Percentiles rank a stretch among this genome's conserved stretches.
phyloP scores from a whole-genome alignment of 2,113 vertebrate genomes.

The Oriolus oriolus region DNA sequence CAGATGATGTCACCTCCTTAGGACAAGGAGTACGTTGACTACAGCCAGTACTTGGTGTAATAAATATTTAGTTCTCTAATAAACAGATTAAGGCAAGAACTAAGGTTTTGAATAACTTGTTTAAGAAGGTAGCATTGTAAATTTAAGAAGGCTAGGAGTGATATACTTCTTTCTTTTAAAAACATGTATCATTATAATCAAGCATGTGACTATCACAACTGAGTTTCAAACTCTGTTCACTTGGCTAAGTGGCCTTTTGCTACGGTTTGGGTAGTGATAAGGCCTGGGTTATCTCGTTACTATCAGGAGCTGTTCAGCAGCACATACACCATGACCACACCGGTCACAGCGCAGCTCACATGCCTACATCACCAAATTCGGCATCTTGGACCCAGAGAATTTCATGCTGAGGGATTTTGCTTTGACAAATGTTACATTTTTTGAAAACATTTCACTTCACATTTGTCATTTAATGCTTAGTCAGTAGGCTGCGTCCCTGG shows the following conservation, averaged over 20 bases:
- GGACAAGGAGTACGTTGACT: background rate
- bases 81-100: background rate
- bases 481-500: background rate
- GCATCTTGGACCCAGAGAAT: background rate
- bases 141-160: background rate
- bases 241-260: background rate
- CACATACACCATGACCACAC: rapidly evolving
- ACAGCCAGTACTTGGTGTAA: background rate
- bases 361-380: rapidly evolving
- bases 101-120: background rate
- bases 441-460: background rate
- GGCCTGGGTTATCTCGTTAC: background rate
- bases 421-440: background rate
- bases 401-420: background rate
- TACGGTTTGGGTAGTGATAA: background rate
- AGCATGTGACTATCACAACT: background rate
- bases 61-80: background rate
- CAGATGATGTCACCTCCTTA: background rate
- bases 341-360: background rate
- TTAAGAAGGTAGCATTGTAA: background rate
- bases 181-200: background rate
- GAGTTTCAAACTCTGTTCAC: background rate
- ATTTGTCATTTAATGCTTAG: background rate
- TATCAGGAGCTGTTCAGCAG: background rate
- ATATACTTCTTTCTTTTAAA: background rate